Percentiles rank a stretch among this genome's conserved stretches.
These are phyloP conservation scores for Ophraella communa DNA, from an alignment of 2,888 invertebrate genomes.

Conservation along the genomic window DNA sequence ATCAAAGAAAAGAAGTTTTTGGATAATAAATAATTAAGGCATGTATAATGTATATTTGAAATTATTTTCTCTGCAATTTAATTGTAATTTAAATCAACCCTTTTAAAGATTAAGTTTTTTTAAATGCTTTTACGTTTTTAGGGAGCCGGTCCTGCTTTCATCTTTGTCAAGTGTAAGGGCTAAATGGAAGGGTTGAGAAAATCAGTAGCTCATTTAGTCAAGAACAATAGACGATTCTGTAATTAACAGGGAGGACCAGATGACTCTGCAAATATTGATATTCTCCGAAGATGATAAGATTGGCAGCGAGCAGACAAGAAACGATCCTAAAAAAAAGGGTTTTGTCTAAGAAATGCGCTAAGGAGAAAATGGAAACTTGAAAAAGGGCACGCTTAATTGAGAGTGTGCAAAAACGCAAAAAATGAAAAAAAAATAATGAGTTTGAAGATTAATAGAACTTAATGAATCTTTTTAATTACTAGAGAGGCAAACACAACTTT, in stretches of 20 bases:
- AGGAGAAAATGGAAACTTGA: too few species aligned
- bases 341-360: too few species aligned
- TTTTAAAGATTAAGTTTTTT: too few species aligned
- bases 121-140: too few species aligned
- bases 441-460: too few species aligned
- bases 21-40: too few species aligned
- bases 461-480: too few species aligned
- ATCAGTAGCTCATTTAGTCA: constrained; percentile 37
- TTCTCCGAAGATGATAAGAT: constrained; percentile 22
- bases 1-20: too few species aligned
- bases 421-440: too few species aligned
- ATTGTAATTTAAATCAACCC: not conserved
- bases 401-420: not conserved
- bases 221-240: constrained; percentile 34
- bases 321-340: constrained; percentile 9
- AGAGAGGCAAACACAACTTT: too few species aligned
- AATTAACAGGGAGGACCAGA: constrained; percentile 30
- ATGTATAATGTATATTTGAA: too few species aligned
- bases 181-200: constrained; percentile 31
- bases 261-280: constrained; percentile 33
- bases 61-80: not conserved
- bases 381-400: not conserved
- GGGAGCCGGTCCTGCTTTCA: not conserved
- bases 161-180: constrained; percentile 19
- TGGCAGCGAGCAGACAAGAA: constrained; percentile 11